phyloP scores from a whole-genome alignment of 2,888 invertebrate species.

The Bugula neritina region DNA sequence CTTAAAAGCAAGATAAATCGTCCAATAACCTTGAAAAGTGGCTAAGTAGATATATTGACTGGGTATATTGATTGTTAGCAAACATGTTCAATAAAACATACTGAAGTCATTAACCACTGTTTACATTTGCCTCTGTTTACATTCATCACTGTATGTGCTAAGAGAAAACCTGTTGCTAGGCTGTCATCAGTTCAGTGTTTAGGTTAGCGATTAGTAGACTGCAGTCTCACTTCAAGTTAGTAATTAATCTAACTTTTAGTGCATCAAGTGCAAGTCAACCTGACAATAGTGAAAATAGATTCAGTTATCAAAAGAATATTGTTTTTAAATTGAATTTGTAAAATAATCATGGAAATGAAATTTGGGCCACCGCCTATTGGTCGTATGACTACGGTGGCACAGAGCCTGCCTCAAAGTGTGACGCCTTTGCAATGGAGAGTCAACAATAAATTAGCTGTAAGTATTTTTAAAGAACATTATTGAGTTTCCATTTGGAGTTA shows the following conservation, averaged over 20 bases:
- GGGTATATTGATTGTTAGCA: conserved; percentile 17
- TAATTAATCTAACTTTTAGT: no score
- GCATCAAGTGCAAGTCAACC: no score
- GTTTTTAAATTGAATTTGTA: no score
- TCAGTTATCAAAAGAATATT: no score
- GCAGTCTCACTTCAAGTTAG: neutral
- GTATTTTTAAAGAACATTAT: no score
- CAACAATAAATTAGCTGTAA: conserved; percentile 9
- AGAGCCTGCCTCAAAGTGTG: neutral
- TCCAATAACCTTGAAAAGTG: neutral
- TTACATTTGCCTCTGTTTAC: no score
- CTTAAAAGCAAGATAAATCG: no score
- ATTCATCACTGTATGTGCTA: no score
- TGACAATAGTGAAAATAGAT: no score
- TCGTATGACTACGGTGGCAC: conserved; percentile 9
- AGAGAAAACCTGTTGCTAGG: conserved; percentile 20
- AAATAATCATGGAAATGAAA: conserved; percentile 6
- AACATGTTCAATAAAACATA: neutral
- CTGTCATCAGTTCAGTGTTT: neutral
- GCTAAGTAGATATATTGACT: neutral
- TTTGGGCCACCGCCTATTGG: conserved; percentile 9
- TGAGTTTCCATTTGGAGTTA: no score
- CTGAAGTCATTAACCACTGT: neutral
- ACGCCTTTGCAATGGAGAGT: conserved; percentile 17
- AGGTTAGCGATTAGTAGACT: conserved; percentile 3